Percentiles rank a stretch among this genome's conserved stretches.
These are phyloP conservation scores for Melanostoma mellinum DNA, from an alignment of 2,888 invertebrate species.

Conservation along the genomic window DNA sequence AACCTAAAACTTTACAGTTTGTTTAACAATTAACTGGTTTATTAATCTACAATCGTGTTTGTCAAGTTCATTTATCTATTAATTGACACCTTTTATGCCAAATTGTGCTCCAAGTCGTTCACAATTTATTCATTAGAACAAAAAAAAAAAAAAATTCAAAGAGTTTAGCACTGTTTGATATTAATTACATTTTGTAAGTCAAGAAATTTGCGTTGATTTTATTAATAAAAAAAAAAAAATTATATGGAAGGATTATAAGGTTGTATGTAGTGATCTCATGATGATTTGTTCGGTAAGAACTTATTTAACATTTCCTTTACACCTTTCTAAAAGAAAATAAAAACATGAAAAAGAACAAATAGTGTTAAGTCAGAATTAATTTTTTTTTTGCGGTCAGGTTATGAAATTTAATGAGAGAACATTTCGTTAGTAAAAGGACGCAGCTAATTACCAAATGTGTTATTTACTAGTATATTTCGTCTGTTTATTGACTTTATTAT, in stretches of 20 bases:
- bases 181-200: slow-evolving; percentile 36
- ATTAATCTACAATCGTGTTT: slow-evolving; percentile 10
- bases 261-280: slow-evolving; percentile 69
- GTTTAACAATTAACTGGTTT: slow-evolving; percentile 1
- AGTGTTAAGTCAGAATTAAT: slow-evolving; percentile 48
- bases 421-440: slow-evolving; percentile 57
- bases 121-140: background rate
- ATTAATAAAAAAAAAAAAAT: slow-evolving; percentile 16
- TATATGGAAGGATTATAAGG: slow-evolving; percentile 46
- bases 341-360: slow-evolving; percentile 70
- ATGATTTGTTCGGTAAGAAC: slow-evolving; percentile 75
- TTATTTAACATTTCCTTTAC: slow-evolving; percentile 76
- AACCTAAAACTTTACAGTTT: slow-evolving; percentile 18
- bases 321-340: slow-evolving; percentile 75
- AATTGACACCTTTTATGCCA: slow-evolving; percentile 10
- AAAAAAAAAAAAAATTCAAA: slow-evolving; percentile 4
- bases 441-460: slow-evolving; percentile 27
- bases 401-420: slow-evolving; percentile 48
- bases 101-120: slow-evolving; percentile 18
- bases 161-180: slow-evolving; percentile 32
- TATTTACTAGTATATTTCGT: slow-evolving; percentile 26
- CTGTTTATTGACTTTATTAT: background rate
- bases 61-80: slow-evolving; percentile 9
- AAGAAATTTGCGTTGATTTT: slow-evolving; percentile 13
- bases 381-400: slow-evolving; percentile 37